These are phyloP conservation scores for Zapus hudsonius DNA, from an alignment of 2,113 vertebrate species.

Conservation along the genomic window DNA sequence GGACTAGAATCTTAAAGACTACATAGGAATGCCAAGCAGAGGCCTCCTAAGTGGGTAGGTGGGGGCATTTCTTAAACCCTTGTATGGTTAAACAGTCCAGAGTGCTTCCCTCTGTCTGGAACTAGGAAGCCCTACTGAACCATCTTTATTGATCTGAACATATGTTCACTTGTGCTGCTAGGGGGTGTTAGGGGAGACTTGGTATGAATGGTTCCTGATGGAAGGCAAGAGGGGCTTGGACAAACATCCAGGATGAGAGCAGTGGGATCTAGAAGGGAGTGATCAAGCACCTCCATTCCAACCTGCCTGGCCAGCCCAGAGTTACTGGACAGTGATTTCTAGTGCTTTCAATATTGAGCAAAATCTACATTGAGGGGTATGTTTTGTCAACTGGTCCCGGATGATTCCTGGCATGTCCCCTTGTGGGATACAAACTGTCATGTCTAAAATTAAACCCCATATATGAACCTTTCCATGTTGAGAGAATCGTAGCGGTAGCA, in stretches of 20 bases:
- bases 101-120: neutral
- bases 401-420: neutral
- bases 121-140: neutral
- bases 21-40: neutral
- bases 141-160: neutral
- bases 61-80: neutral
- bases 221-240: neutral
- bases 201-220: neutral
- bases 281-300: fast-evolving
- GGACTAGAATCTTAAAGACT: neutral
- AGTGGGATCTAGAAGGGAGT: neutral
- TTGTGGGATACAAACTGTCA: neutral
- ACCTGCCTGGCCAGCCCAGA: neutral
- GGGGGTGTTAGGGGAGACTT: neutral
- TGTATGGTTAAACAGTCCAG: neutral
- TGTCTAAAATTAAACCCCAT: neutral
- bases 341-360: neutral
- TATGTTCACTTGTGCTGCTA: neutral
- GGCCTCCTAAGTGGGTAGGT: neutral
- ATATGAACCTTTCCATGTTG: neutral
- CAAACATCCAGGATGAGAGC: neutral
- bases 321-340: neutral
- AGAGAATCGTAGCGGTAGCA: neutral
- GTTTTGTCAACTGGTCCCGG: neutral
- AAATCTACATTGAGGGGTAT: neutral